phyloP scores from a whole-genome alignment of 2,888 invertebrate species.

The Himalopsyche kuldschensis region DNA sequence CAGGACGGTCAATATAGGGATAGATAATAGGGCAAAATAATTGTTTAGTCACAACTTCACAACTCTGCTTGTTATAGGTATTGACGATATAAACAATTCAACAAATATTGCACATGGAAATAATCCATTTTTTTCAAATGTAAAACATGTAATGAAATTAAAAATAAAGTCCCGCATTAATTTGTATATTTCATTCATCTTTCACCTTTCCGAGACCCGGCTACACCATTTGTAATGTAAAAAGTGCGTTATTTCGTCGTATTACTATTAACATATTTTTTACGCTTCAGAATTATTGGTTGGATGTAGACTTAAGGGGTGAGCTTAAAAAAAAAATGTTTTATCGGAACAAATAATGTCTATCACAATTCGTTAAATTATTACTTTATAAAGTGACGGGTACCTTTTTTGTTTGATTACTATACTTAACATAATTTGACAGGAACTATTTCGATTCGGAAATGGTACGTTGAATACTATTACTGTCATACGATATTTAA shows the following conservation, averaged over 20 bases:
- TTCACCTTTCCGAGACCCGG: neutral
- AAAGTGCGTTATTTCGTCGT: neutral
- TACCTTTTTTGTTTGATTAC: neutral
- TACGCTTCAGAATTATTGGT: neutral
- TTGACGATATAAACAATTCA: too few relatives aligned
- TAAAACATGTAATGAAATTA: too few relatives aligned
- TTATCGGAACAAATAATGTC: neutral
- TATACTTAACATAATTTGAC: neutral
- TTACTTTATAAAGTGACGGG: neutral
- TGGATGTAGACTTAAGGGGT: neutral
- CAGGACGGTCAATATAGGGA: too few relatives aligned
- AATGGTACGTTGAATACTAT: neutral
- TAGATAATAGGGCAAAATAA: too few relatives aligned
- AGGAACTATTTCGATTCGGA: neutral
- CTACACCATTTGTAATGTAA: neutral
- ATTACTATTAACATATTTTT: neutral
- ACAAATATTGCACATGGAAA: too few relatives aligned
- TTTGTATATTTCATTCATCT: too few relatives aligned
- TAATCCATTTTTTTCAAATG: too few relatives aligned
- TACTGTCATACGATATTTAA: too few relatives aligned
- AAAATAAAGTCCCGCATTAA: too few relatives aligned
- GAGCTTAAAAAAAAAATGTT: neutral
- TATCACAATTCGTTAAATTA: neutral
- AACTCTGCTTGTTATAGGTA: too few relatives aligned
- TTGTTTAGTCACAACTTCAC: too few relatives aligned